Evolutionary conservation across 2,113 vertebrate species (phyloP).

Genomic region (Macquaria australasica): DNA sequence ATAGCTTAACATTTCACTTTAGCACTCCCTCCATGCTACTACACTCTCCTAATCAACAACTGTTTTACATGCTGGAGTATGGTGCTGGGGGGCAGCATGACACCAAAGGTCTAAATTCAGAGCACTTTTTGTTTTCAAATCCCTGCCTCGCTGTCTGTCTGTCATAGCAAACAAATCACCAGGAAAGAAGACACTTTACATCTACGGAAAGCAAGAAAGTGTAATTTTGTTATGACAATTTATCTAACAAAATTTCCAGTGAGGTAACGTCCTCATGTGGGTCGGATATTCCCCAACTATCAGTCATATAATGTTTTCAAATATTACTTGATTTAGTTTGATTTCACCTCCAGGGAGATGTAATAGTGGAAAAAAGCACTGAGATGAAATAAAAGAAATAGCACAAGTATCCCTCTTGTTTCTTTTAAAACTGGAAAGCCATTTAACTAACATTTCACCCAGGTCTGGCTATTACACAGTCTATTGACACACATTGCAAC

Average conservation of each 20-base stretch:
- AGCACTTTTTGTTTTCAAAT: slow-evolving; percentile 1
- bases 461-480: slow-evolving; percentile 77
- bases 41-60: slow-evolving; percentile 61
- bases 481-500: slow-evolving; percentile 79
- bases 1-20: slow-evolving; percentile 82
- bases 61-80: slow-evolving; percentile 55
- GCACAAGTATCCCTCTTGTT: slow-evolving; percentile 59
- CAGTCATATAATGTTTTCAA: slow-evolving; percentile 29
- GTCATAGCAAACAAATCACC: background rate
- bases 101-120: slow-evolving; percentile 5
- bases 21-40: slow-evolving; percentile 59
- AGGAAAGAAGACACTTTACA: background rate
- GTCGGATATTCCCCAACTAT: slow-evolving; percentile 10
- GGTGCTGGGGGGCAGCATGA: slow-evolving; percentile 21
- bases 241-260: background rate
- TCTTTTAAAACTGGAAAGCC: slow-evolving; percentile 70
- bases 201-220: background rate
- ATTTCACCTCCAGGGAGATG: slow-evolving; percentile 46
- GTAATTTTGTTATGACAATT: slow-evolving; percentile 11
- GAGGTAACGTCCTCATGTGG: slow-evolving; percentile 10
- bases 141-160: background rate
- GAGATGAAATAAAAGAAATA: slow-evolving; percentile 52
- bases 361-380: slow-evolving; percentile 27
- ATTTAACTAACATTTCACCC: slow-evolving; percentile 78
- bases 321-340: slow-evolving; percentile 42